Evolutionary conservation across 2,888 invertebrate species (phyloP).

Genomic region (Norana najaformis): DNA sequence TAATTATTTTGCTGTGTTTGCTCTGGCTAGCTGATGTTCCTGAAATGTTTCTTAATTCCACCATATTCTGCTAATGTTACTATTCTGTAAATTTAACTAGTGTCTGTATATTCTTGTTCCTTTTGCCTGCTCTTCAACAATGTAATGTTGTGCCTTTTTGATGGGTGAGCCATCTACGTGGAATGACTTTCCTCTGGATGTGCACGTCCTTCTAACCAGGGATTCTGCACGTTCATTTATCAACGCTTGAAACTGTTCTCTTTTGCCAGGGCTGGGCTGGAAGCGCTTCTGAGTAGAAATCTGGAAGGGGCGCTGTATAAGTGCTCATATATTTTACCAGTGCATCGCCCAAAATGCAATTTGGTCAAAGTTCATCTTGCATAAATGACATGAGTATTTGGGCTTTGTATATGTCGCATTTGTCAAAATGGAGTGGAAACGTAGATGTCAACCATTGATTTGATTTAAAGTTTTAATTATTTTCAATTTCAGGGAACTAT

Average conservation of each 20-base stretch:
- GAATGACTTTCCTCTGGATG: background rate
- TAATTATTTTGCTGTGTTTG: background rate
- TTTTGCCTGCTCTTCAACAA: background rate
- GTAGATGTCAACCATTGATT: background rate
- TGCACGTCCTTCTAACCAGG: no score
- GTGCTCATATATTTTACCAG: no score
- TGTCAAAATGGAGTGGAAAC: no score
- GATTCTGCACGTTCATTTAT: no score
- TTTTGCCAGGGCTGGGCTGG: no score
- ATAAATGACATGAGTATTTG: no score
- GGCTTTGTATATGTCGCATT: no score
- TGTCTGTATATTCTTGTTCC: background rate
- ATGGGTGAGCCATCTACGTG: background rate
- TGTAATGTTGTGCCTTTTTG: background rate
- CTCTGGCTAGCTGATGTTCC: background rate
- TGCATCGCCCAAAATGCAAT: no score
- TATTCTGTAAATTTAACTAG: background rate
- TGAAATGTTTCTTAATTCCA: background rate
- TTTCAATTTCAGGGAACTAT: conserved; percentile 34
- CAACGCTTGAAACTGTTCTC: no score
- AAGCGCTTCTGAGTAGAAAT: no score
- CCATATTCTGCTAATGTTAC: background rate
- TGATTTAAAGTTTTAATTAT: background rate
- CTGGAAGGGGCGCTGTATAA: no score
- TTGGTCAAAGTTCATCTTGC: no score